These are phyloP conservation scores for Lepidostoma basale DNA, from an alignment of 1,140 invertebrate species.

Conservation along the genomic window DNA sequence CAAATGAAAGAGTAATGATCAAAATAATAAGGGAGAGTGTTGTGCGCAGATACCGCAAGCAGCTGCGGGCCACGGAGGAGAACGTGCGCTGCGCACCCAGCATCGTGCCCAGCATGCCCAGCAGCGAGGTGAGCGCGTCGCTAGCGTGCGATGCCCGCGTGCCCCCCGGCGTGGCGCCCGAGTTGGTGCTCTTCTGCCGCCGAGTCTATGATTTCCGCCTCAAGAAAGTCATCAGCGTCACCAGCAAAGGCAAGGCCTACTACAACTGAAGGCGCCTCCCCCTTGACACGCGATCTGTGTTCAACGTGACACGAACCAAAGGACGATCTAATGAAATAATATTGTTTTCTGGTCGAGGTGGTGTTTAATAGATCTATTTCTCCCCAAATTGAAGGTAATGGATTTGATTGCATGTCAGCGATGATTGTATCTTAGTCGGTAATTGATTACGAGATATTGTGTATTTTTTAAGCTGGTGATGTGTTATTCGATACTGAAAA, in stretches of 20 bases:
- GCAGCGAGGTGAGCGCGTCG: slow-evolving; percentile 49
- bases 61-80: slow-evolving; percentile 62
- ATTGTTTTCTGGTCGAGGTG: too few species aligned
- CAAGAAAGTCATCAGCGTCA: slow-evolving; percentile 67
- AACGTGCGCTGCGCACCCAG: slow-evolving; percentile 53
- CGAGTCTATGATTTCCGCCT: slow-evolving; percentile 94
- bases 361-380: too few species aligned
- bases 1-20: too few species aligned
- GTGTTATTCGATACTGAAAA: neutral
- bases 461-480: neutral
- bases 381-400: too few species aligned
- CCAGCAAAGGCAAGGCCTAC: slow-evolving; percentile 5
- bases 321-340: too few species aligned
- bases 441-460: neutral
- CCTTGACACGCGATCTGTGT: too few species aligned
- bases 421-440: neutral
- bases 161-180: slow-evolving; percentile 73
- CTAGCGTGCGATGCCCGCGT: slow-evolving; percentile 62
- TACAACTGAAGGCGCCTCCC: neutral
- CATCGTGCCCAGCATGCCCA: slow-evolving; percentile 55
- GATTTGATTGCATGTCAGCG: too few species aligned
- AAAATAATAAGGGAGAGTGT: too few species aligned
- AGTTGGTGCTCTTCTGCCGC: slow-evolving; percentile 92
- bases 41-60: slow-evolving; percentile 61
- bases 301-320: too few species aligned